phyloP scores from a whole-genome alignment of 2,797 vertebrate genomes.

The Crossoptilon crossoptilon region DNA sequence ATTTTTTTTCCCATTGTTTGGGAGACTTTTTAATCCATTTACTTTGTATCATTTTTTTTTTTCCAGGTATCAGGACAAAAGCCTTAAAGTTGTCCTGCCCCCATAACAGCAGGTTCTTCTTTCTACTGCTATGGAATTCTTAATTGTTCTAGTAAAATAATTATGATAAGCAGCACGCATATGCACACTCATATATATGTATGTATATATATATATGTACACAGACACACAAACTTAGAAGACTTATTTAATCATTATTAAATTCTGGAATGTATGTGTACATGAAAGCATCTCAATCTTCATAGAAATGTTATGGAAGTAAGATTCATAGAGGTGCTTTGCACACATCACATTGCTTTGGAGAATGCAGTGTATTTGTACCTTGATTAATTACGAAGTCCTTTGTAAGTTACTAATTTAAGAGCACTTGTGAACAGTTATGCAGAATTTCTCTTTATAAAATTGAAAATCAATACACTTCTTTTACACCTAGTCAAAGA shows the following conservation, averaged over 20 bases:
- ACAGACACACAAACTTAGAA: neutral
- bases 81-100: neutral
- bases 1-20: neutral
- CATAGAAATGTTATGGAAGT: neutral
- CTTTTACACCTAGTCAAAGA: neutral
- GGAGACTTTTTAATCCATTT: conserved; percentile 9
- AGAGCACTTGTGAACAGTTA: neutral
- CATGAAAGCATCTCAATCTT: neutral
- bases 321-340: neutral
- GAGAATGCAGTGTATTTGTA: neutral
- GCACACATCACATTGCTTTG: neutral
- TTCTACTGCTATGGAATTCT: neutral
- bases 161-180: neutral
- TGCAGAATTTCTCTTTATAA: neutral
- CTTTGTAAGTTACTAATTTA: neutral
- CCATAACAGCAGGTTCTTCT: neutral
- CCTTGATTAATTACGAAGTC: neutral
- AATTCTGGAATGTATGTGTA: neutral
- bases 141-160: conserved; percentile 15
- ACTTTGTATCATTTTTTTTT: neutral
- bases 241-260: neutral
- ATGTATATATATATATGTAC: no score
- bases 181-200: no score
- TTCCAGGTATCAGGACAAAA: neutral
- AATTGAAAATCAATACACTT: neutral